Evolutionary conservation across 2,113 vertebrate species (phyloP).

Genomic region (Sylvilagus bachmani): DNA sequence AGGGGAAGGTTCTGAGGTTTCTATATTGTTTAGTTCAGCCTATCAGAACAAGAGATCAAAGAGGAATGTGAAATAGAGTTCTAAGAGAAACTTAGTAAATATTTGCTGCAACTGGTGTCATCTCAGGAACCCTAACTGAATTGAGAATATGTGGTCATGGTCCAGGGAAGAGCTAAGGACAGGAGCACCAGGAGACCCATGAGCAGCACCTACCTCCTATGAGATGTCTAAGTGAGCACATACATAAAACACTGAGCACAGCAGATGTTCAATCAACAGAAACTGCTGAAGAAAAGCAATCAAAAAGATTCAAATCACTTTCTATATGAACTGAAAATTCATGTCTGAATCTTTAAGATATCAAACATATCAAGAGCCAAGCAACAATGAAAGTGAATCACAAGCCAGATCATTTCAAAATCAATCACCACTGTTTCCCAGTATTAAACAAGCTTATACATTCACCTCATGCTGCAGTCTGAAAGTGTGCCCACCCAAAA

Average conservation of each 20-base stretch:
- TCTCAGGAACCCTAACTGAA: constrained; percentile 36
- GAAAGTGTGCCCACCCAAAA: background rate
- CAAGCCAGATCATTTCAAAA: constrained; percentile 27
- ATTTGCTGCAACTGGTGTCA: background rate
- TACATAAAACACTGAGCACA: background rate
- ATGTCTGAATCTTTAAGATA: constrained; percentile 14
- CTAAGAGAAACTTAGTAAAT: background rate
- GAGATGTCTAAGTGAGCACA: background rate
- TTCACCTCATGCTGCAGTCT: background rate
- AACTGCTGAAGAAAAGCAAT: constrained; percentile 10
- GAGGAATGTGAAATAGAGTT: background rate
- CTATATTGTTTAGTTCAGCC: background rate
- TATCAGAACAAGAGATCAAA: constrained; percentile 16
- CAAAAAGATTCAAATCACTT: constrained; percentile 31
- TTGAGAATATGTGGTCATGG: background rate
- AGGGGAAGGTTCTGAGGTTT: constrained; percentile 7
- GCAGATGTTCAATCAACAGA: background rate
- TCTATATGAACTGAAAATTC: background rate
- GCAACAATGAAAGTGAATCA: constrained; percentile 8
- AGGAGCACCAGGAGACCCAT: background rate
- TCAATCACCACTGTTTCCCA: background rate
- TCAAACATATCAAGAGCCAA: background rate
- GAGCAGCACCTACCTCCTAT: background rate
- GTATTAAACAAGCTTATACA: constrained; percentile 22
- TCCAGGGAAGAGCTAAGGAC: background rate